A percentile compares a stretch with the other conserved stretches of the same genome.
These are phyloP conservation scores for Philypnodon macrostomus DNA, from an alignment of 2,797 vertebrate species.

Conservation along the genomic window DNA sequence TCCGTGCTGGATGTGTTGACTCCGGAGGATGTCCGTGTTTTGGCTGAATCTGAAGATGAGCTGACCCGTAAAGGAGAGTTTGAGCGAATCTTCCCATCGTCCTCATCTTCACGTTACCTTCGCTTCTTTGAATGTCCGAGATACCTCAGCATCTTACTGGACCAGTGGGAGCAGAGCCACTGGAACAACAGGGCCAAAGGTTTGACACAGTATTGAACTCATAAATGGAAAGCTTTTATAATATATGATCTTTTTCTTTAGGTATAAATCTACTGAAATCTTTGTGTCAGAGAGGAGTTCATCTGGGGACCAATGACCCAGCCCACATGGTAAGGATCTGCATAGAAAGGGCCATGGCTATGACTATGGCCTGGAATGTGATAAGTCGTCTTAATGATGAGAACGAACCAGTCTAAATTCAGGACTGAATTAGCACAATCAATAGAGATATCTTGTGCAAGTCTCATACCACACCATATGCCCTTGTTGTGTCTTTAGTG, in stretches of 20 bases:
- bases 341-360: no score
- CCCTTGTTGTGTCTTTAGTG: slow-evolving; percentile 64
- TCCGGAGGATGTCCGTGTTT: slow-evolving; percentile 84
- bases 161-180: slow-evolving; percentile 92
- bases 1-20: slow-evolving; percentile 88
- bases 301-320: slow-evolving; percentile 58
- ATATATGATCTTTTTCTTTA: slow-evolving; percentile 21
- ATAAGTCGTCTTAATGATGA: no score
- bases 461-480: no score
- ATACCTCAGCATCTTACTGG: slow-evolving; percentile 91
- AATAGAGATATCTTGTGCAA: no score
- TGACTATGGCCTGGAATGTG: no score
- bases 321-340: slow-evolving; percentile 50
- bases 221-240: neutral
- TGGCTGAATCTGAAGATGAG: slow-evolving; percentile 91
- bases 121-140: slow-evolving; percentile 90
- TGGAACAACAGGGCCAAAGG: slow-evolving; percentile 82
- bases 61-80: slow-evolving; percentile 86
- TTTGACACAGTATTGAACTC: slow-evolving; percentile 27
- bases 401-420: no score
- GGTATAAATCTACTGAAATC: slow-evolving; percentile 50
- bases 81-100: slow-evolving; percentile 88
- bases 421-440: no score
- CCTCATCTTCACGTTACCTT: slow-evolving; percentile 85
- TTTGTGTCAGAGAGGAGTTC: slow-evolving; percentile 60